A percentile compares a stretch with the other conserved stretches of the same genome.
phyloP scores from a whole-genome alignment of 2,888 invertebrate species.

The Drosophila helvetica region DNA sequence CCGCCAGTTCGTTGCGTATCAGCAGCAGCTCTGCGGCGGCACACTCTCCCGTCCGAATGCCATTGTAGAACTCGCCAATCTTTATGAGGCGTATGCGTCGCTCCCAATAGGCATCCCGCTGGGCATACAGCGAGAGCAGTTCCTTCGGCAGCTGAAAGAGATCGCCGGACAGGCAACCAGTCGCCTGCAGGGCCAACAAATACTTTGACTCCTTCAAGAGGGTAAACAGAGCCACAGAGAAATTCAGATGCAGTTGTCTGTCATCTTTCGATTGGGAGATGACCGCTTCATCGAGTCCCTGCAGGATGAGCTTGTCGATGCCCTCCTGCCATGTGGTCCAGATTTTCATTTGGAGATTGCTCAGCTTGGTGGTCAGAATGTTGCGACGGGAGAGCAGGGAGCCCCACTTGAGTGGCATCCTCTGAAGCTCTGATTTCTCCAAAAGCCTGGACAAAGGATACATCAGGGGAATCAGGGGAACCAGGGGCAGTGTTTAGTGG shows the following conservation, averaged over 20 bases:
- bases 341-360: constrained; percentile 84
- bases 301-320: constrained; percentile 85
- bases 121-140: constrained; percentile 71
- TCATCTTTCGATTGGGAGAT: constrained; percentile 55
- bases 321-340: constrained; percentile 85
- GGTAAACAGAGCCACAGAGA: constrained; percentile 86
- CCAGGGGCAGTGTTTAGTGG: too few species aligned
- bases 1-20: constrained; percentile 89
- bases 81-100: constrained; percentile 85
- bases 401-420: constrained; percentile 56
- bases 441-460: constrained; percentile 32
- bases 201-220: constrained; percentile 93
- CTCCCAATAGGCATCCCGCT: constrained; percentile 78
- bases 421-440: constrained; percentile 44
- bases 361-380: constrained; percentile 82
- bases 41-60: constrained; percentile 88
- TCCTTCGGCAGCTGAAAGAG: constrained; percentile 67
- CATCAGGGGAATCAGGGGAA: too few species aligned
- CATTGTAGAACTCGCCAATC: constrained; percentile 92
- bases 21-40: constrained; percentile 90
- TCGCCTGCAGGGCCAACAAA: constrained; percentile 86
- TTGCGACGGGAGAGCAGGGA: constrained; percentile 73
- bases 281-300: constrained; percentile 80
- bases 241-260: constrained; percentile 67
- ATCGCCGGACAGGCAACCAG: constrained; percentile 46